Conservation (phyloP, 2,888 invertebrate genomes). For the Diplazon laetatorius region DNA sequence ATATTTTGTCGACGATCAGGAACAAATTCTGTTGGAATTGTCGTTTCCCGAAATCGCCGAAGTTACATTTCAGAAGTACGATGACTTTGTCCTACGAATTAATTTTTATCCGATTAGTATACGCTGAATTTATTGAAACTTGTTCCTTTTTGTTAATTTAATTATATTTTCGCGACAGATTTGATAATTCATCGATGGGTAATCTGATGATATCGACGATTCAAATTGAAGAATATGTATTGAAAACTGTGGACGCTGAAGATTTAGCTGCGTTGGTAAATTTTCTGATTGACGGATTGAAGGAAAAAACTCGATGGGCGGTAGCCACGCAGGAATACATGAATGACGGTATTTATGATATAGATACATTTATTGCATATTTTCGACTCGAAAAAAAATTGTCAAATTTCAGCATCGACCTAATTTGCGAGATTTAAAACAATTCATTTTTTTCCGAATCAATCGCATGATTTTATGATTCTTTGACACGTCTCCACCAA, state of each 20-base stretch:
- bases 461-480: too few relatives aligned
- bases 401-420: too few relatives aligned
- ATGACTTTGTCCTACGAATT: neutral
- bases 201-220: slow-evolving; percentile 91
- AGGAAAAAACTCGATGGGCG: slow-evolving; percentile 92
- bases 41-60: slow-evolving; percentile 94
- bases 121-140: neutral
- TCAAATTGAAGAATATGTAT: slow-evolving; percentile 94
- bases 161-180: slow-evolving; percentile 75
- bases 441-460: too few relatives aligned
- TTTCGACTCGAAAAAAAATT: too few relatives aligned
- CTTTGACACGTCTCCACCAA: neutral
- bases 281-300: slow-evolving; percentile 93
- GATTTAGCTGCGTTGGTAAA: slow-evolving; percentile 93
- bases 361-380: too few relatives aligned
- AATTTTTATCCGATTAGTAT: neutral
- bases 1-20: slow-evolving; percentile 95
- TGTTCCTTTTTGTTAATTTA: neutral
- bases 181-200: slow-evolving; percentile 85
- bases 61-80: slow-evolving; percentile 85
- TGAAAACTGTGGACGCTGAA: slow-evolving; percentile 94
- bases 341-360: slow-evolving; percentile 80
- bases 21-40: slow-evolving; percentile 94
- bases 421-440: too few relatives aligned
- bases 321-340: slow-evolving; percentile 88